Base-by-base conservation (phyloP, 2,797 vertebrate genomes). In the Diglossa cyanea region DNA sequence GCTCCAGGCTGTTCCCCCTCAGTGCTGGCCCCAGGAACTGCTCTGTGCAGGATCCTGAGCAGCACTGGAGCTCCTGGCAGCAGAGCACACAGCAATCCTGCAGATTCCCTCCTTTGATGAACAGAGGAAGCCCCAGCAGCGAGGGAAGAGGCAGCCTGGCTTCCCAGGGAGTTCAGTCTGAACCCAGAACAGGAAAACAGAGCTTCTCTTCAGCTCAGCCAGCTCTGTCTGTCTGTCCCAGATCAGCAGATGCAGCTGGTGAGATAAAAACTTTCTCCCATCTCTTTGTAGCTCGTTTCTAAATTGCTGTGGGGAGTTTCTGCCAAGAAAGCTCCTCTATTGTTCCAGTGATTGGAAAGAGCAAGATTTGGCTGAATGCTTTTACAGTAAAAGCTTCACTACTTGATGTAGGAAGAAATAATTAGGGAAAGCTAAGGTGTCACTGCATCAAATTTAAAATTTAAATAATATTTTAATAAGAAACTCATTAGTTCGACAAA, bases 401-500 rank as follows among this genome's bases (percentile, higher is more conserved):
- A 1, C 54, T 80, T 62, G 14, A 71, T 48, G 76, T 6, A 55
- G 44, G 50, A 86, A 86, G 68, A 60, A 88, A 35, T 57, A 63
- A 87, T 11, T 21, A 74, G 62, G 67, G 37, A 30, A 39, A 85
- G 40, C 65, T 35, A 45, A 53, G 85, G 40, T 80, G 85, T 40
- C 68, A 42, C 50, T 12, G 11, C 60, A 62, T 55, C 44, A 17
- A 51, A 79, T 68, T 61, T 65, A 42, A 83, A 93, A 94, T 80
- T 94, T 91, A 95, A 95, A 91, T 95, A 94, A 55, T 31, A 45
- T 90, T 96, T 97, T 96, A 97, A 93, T 96, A 90, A 33, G 77
- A 91, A 96, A 85, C 63, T 85, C n/a, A 33, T 5, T 61, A 39
- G 60, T 82, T 66, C 42, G 37, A 94, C 70, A 78, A 76, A 91